A percentile compares a stretch with the other conserved stretches of the same genome.
These are phyloP conservation scores for Syngnathus floridae DNA, from an alignment of 2,113 vertebrate genomes.

Conservation along the genomic window DNA sequence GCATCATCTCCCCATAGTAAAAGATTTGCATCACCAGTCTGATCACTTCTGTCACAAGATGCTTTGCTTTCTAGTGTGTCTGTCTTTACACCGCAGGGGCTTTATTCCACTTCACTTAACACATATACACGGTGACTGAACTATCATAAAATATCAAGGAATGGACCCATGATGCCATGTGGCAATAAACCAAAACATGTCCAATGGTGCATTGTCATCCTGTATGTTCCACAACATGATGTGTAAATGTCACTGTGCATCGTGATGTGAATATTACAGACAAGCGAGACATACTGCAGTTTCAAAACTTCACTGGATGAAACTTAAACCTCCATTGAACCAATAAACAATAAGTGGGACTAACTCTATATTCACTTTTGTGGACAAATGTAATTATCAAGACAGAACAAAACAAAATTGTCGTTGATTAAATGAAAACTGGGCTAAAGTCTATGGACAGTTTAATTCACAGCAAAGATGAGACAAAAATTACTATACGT, in stretches of 20 bases:
- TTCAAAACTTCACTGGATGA: too few relatives aligned
- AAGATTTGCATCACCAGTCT: background rate
- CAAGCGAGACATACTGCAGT: background rate
- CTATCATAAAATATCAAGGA: conserved; percentile 8
- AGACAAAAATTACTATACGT: too few relatives aligned
- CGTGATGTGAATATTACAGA: background rate
- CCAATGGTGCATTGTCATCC: background rate
- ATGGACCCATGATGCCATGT: conserved; percentile 14
- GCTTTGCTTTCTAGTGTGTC: conserved; percentile 7
- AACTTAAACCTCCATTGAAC: too few relatives aligned
- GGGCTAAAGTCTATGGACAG: too few relatives aligned
- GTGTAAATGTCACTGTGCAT: background rate
- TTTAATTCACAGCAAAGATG: too few relatives aligned
- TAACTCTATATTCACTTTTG: too few relatives aligned
- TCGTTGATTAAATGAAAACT: too few relatives aligned
- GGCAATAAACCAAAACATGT: conserved; percentile 16
- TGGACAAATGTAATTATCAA: too few relatives aligned
- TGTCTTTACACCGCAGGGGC: conserved; percentile 4
- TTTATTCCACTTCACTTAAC: conserved; percentile 25
- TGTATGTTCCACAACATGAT: conserved; percentile 7
- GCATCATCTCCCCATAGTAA: background rate
- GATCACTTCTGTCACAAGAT: background rate
- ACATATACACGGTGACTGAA: conserved; percentile 10
- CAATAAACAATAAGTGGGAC: too few relatives aligned
- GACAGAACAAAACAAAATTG: too few relatives aligned